Evolutionary conservation across 2,888 invertebrate species (phyloP), one percentile per base, ranked within the genome.

Genomic region (Augochlorella aurata): DNA sequence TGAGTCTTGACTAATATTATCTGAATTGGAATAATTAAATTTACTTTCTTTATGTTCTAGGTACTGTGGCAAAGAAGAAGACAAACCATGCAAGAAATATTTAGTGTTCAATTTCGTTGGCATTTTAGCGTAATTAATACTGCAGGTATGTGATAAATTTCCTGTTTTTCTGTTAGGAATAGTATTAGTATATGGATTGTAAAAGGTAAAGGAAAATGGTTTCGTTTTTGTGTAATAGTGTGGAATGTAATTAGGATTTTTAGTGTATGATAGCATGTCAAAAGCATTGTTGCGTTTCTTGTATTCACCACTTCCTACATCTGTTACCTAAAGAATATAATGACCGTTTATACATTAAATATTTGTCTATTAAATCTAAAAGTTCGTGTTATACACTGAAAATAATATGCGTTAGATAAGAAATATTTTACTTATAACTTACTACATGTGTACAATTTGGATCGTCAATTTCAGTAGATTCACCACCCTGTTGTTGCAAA

Each of bases 371-470:
- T 58, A 16, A 7, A 24, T 47, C n/a, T n/a, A 44, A 24, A 50
- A 29, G 45, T 47, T 52, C 29, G 54, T 50, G 45, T 38, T 82
- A 14, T 18, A 52, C 12, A n/a, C 18, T 50, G 49, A 24, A 47
- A 58, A n/a, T 21, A 63, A 65, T 24, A 47, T 29, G 21, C 21
- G 29, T 52, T 71, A n/a, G 61, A 74, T 45, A n/a, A 24, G 7
- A 44, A 79, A 78, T 70, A 16, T 63, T 58, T 24, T 49, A 65
- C 82, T 38, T 71, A 29, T 54, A 77, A 95, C 97, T 97, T 95
- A 99, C 98, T 94, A 99, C 96, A 94, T 99, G 99, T 65, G 98
- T 97, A 93, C 98, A 98, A 92, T 96, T 95, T 29, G 97, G 95
- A 95, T 98, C 98, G 89, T 97, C 97, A 86, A 96, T 94, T 77